These are phyloP conservation scores for Pelobates fuscus DNA, from an alignment of 2,113 vertebrate species.

Conservation along the genomic window DNA sequence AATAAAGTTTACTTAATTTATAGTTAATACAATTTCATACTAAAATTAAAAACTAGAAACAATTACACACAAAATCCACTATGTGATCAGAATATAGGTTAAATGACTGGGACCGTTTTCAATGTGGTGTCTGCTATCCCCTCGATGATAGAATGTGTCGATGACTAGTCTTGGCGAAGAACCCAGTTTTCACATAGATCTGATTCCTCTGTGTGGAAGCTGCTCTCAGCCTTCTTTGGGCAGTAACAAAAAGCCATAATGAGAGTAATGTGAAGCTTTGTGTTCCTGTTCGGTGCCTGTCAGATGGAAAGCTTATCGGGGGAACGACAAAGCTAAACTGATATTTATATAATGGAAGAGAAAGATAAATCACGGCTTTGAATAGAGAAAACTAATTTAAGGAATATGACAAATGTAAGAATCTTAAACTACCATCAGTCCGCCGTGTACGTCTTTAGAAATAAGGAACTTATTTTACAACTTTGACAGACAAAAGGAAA, in stretches of 20 bases:
- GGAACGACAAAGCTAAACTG: not conserved
- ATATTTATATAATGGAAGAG: not conserved
- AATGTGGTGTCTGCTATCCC: not conserved
- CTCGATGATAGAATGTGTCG: not conserved
- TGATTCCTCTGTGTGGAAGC: not conserved
- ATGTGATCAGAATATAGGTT: too few relatives aligned
- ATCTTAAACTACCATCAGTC: not conserved
- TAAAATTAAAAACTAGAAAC: too few relatives aligned
- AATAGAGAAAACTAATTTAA: not conserved
- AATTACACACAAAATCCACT: too few relatives aligned
- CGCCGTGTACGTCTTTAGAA: not conserved
- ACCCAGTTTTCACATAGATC: constrained; percentile 4
- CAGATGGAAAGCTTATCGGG: constrained; percentile 18
- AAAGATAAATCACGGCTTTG: not conserved
- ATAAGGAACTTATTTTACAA: not conserved
- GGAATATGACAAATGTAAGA: not conserved
- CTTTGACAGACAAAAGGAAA: too few relatives aligned
- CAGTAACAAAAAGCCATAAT: constrained; percentile 3
- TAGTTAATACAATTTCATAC: too few relatives aligned
- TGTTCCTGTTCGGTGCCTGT: not conserved
- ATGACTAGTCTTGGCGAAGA: not conserved
- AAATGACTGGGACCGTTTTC: constrained; percentile 4
- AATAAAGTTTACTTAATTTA: too few relatives aligned
- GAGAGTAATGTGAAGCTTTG: constrained; percentile 1
- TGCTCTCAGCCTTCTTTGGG: constrained; percentile 5